phyloP scores from a whole-genome alignment of 2,113 vertebrate species.

The Cavia porcellus region DNA sequence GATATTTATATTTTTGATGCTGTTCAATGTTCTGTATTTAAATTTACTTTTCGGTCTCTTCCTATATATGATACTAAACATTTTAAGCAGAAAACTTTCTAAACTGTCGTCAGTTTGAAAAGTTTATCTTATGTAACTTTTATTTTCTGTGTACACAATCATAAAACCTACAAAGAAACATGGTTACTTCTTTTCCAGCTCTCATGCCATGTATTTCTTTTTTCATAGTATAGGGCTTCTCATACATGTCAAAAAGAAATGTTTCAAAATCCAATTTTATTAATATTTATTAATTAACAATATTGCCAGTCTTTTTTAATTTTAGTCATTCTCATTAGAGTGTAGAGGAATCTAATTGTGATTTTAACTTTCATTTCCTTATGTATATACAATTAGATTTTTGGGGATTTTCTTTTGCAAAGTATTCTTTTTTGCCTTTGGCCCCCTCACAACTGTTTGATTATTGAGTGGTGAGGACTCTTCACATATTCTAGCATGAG shows the following conservation, averaged over 20 bases:
- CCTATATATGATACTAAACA: neutral
- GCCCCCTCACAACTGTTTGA: neutral
- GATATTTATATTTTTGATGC: neutral
- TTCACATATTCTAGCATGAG: constrained; percentile 1
- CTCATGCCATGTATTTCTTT: neutral
- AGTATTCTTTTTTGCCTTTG: constrained; percentile 15
- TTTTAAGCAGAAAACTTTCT: neutral
- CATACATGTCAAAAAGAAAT: neutral
- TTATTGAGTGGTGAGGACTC: neutral
- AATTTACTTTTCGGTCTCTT: neutral
- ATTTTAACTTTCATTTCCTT: neutral
- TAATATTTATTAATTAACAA: neutral
- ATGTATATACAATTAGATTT: neutral
- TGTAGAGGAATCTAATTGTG: neutral
- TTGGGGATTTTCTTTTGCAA: neutral
- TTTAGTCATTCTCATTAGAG: neutral
- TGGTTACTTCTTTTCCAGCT: neutral
- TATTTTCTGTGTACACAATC: neutral
- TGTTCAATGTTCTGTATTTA: neutral
- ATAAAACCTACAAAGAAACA: neutral
- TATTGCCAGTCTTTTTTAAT: neutral
- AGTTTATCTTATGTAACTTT: neutral
- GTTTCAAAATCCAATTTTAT: neutral
- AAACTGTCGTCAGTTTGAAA: neutral
- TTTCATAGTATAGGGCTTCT: neutral